phyloP scores from a whole-genome alignment of 2,888 invertebrate species.

The Caenorhabditis imperialis region DNA sequence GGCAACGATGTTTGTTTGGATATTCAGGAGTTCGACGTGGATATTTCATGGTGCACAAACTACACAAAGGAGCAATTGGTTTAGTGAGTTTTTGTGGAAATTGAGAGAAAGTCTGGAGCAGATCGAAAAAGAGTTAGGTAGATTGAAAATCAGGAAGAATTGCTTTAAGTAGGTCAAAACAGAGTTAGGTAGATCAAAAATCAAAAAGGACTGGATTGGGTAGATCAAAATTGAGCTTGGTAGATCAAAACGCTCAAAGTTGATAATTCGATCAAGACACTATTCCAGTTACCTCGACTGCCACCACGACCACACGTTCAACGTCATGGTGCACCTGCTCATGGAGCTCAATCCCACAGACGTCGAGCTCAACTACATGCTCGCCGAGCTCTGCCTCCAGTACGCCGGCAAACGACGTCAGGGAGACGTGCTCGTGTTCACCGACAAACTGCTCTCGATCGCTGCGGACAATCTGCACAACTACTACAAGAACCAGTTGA shows the following conservation, averaged over 20 bases:
- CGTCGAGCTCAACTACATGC: slow-evolving; percentile 40
- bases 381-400: slow-evolving; percentile 34
- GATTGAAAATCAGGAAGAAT: too few relatives aligned
- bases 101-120: too few relatives aligned
- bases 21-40: slow-evolving; percentile 23
- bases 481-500: slow-evolving; percentile 15
- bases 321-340: slow-evolving; percentile 22
- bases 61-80: slow-evolving; percentile 29
- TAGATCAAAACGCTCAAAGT: too few relatives aligned
- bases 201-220: too few relatives aligned
- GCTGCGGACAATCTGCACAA: slow-evolving; percentile 17
- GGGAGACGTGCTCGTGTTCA: slow-evolving; percentile 20
- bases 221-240: too few relatives aligned
- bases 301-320: slow-evolving; percentile 36
- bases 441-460: slow-evolving; percentile 16
- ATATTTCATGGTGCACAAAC: slow-evolving; percentile 42
- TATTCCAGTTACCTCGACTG: slow-evolving; percentile 46
- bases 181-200: too few relatives aligned
- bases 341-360: slow-evolving; percentile 22
- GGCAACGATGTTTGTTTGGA: slow-evolving; percentile 36
- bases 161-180: too few relatives aligned
- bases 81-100: slow-evolving; percentile 34
- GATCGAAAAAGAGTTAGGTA: too few relatives aligned
- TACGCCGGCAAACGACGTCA: slow-evolving; percentile 28
- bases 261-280: too few relatives aligned